Base-by-base conservation (phyloP, 2,113 vertebrate genomes). In the Xiphophorus couchianus region DNA sequence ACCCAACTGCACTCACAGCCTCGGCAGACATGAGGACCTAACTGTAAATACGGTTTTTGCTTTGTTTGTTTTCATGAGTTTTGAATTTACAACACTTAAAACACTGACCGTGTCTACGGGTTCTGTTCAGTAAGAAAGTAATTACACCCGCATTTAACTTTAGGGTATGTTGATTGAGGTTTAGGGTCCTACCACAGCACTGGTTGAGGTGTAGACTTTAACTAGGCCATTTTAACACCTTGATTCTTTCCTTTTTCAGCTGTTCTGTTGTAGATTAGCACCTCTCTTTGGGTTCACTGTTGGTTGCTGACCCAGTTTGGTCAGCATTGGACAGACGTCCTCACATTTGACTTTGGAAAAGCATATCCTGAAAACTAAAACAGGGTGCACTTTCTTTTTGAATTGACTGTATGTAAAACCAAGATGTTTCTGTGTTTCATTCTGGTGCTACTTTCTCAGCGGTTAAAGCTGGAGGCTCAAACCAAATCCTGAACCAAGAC, bases 391-490 rank as follows among this genome's bases (percentile, higher is more conserved):
- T 58, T 48, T 58, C 22, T n/a, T 58, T 11, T n/a, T 10, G 8
- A 22, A 19, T n/a, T n/a, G 51, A 58, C 51, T 58, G 22, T 9
- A 1, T 25, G 3, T 58, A n/a, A 58, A n/a, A 58, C 25, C 13
- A 25, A 66, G 33, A 25, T n/a, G 22, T 66, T 66, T n/a, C 30
- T 33, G 9, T 33, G 30, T 28, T 66, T 2, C 33, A 72, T n/a
- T 42, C 35, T 66, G 65, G 65, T 66, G 65, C 65, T 42, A 28
- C 33, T 42, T 25, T 11, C 28, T 66, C 37, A 66, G 65, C 51
- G 3, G 51, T 9, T 58, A 10, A n/a, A 48, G 44, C 17, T 48
- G 44, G 19, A 64, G 62, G 9, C 17, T 64, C 30, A 33, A 64
- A 64, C 62, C 62, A 33, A 31, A 19, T 4, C 19, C 2, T 9